phyloP scores from a whole-genome alignment of 2,113 vertebrate species.

The Ophthalmolycus amberensis region DNA sequence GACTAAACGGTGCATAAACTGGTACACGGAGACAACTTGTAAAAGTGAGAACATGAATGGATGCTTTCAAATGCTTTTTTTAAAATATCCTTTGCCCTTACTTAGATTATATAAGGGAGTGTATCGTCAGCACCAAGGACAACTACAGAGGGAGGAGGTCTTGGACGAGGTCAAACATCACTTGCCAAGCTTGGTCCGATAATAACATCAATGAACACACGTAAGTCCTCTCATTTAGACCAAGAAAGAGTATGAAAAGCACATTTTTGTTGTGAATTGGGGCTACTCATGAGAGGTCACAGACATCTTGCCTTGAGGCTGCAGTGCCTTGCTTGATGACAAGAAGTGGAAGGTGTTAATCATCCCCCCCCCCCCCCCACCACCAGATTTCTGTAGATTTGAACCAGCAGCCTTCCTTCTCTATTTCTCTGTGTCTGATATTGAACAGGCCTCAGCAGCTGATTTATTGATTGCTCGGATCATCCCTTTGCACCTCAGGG shows the following conservation, averaged over 20 bases:
- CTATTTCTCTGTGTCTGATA: conserved; percentile 65
- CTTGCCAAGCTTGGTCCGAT: conserved; percentile 95
- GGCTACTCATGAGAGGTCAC: background rate
- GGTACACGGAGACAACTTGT: conserved; percentile 5
- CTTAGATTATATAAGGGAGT: conserved; percentile 93
- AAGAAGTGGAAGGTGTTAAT: conserved; percentile 34
- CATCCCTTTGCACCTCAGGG: conserved; percentile 70
- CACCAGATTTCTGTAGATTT: conserved; percentile 34
- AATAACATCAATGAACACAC: conserved; percentile 96
- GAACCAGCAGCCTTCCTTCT: conserved; percentile 49
- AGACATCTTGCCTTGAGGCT: background rate
- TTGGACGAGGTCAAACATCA: conserved; percentile 92
- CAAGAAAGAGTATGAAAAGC: background rate
- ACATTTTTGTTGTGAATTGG: background rate
- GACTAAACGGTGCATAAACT: conserved; percentile 8
- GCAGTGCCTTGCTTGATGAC: conserved; percentile 1
- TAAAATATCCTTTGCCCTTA: conserved; percentile 21
- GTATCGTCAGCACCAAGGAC: conserved; percentile 90
- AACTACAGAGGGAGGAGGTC: conserved; percentile 92
- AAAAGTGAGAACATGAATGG: conserved; percentile 20
- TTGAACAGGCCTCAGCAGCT: conserved; percentile 65
- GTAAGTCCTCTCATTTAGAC: conserved; percentile 81
- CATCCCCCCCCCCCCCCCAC: conserved; percentile 27
- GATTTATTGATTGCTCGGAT: conserved; percentile 73
- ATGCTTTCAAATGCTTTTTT: conserved; percentile 48